A percentile compares a stretch with the other conserved stretches of the same genome.
Evolutionary conservation across 2,888 invertebrate genomes (phyloP).

Genomic region (Temnothorax ravouxi): DNA sequence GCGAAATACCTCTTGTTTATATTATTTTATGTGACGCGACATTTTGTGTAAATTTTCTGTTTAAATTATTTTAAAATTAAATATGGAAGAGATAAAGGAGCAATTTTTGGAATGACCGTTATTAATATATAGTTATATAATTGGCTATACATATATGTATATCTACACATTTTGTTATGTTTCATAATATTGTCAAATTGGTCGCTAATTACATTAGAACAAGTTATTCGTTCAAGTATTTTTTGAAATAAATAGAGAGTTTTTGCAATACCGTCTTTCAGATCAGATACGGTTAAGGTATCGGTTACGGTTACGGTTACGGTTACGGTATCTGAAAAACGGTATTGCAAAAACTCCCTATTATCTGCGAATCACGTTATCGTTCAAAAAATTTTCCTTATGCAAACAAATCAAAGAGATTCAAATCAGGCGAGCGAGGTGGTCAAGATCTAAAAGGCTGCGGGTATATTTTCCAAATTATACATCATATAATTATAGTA

Average conservation of each 20-base stretch:
- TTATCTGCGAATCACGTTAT: not conserved
- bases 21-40: not conserved
- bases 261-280: no score
- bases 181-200: not conserved
- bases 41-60: slow-evolving; percentile 7
- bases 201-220: not conserved
- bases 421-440: no score
- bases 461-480: not conserved
- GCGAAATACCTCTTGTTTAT: not conserved
- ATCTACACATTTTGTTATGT: not conserved
- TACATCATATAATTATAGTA: not conserved
- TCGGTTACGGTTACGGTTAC: no score
- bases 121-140: not conserved
- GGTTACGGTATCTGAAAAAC: no score
- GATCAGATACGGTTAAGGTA: no score
- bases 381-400: no score
- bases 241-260: not conserved
- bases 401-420: no score
- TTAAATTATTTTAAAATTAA: not conserved
- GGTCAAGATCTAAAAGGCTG: no score
- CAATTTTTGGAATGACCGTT: not conserved
- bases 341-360: no score
- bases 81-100: not conserved
- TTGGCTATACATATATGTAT: not conserved
- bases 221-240: not conserved